Base-by-base conservation (phyloP, 2,888 invertebrate species). In the Odontomyia ornata region DNA sequence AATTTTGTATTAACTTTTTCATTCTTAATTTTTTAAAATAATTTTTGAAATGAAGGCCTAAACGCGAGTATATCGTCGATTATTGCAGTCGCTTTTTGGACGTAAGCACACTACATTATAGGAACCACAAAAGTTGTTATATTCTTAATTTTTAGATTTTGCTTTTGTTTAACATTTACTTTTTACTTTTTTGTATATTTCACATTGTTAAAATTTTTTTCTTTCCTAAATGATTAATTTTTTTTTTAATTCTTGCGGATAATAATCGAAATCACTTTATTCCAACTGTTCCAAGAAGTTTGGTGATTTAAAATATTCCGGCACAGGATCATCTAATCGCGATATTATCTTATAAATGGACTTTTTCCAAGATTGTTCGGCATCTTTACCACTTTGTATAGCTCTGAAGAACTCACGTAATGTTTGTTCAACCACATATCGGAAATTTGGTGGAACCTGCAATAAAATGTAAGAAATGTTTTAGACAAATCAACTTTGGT, bases 271-370 rank as follows among this genome's bases (percentile, higher is more conserved):
- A 79, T 77, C 75, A 77, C 72, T 57, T 69, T 65, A 97, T 92
- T 97, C 98, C 85, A 99, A 92, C 88, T 98, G 97, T 88, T 99
- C 98, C 89, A 99, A 93, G 91, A 99, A 99, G 90, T 98, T 98
- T 82, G 98, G 97, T 84, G 97, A 96, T 89, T 99, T 99, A 92
- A 99, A 99, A 90, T 97, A 99, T 87, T 99, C 99, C 82, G 99
- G 99, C 84, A 99, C 96, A 81, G 95, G 94, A 88, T 99, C 99
- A 89, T 99, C 99, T 89, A 99, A 91, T 87, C 99, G 93, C 84
- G 98, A 98, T 88, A 99, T 99, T 85, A 99, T 94, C 89, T 99
- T 99, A 91, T 99, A 99, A 89, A 99, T 99, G 84, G 98, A 95
- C 88, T 99, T 99, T 90, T 99, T 99, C 99, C 99, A 99, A 85